phyloP scores from a whole-genome alignment of 2,797 vertebrate genomes.

The Thaleichthys pacificus region DNA sequence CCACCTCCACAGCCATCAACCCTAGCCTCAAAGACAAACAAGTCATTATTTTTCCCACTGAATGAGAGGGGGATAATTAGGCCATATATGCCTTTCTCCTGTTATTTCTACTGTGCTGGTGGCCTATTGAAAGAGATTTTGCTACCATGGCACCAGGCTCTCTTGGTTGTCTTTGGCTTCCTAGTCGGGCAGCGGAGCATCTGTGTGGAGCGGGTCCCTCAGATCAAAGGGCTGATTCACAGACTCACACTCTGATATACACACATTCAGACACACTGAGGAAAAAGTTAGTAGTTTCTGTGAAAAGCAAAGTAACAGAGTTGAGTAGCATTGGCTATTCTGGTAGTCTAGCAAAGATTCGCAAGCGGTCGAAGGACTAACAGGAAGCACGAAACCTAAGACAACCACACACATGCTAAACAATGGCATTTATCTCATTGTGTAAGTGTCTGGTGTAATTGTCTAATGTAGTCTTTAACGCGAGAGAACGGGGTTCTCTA shows the following conservation, averaged over 20 bases:
- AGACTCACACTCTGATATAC: neutral
- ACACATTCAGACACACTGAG: neutral
- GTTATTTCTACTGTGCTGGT: constrained; percentile 4
- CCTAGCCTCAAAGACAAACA: constrained; percentile 2
- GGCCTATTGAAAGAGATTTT: constrained; percentile 5
- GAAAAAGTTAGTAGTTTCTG: too few species aligned
- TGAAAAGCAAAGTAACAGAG: too few species aligned
- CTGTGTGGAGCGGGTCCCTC: constrained; percentile 14
- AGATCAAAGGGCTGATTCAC: constrained; percentile 21
- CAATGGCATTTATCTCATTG: too few species aligned
- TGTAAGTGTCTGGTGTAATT: too few species aligned
- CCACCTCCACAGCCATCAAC: constrained; percentile 1
- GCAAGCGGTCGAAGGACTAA: too few species aligned
- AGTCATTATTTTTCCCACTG: neutral
- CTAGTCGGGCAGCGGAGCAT: constrained; percentile 24
- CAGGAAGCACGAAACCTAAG: too few species aligned
- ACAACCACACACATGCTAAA: too few species aligned
- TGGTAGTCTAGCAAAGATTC: too few species aligned
- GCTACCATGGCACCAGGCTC: constrained; percentile 9
- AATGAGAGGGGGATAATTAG: constrained; percentile 18
- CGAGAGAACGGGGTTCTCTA: too few species aligned
- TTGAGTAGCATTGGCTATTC: too few species aligned
- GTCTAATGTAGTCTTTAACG: too few species aligned
- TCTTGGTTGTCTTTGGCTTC: constrained; percentile 16
- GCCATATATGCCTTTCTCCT: constrained; percentile 1